Evolutionary conservation across 1,140 invertebrate species (phyloP).

Genomic region (Drosophila serrata): DNA sequence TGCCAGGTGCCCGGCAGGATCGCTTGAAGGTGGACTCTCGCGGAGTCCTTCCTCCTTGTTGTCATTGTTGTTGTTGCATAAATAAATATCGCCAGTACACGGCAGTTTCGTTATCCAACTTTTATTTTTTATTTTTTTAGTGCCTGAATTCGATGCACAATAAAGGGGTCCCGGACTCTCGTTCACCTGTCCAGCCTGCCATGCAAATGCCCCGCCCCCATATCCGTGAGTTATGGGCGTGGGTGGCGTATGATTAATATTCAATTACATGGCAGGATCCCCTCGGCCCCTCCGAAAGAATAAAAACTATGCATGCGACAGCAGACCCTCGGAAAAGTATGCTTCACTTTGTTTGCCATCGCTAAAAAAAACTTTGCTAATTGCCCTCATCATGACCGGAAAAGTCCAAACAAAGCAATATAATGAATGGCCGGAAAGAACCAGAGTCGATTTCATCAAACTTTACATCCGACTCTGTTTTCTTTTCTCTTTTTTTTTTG

Average conservation of each 20-base stretch:
- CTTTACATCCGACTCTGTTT: conserved; percentile 29
- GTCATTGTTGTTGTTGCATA: conserved; percentile 66
- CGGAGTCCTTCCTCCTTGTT: conserved; percentile 45
- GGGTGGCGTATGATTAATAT: conserved; percentile 79
- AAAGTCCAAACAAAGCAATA: conserved; percentile 35
- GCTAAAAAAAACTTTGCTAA: conserved; percentile 74
- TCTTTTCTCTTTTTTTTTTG: conserved; percentile 1
- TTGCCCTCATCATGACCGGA: conserved; percentile 61
- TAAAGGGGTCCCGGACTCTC: conserved; percentile 49
- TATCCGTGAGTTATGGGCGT: conserved; percentile 63
- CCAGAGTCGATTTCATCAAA: conserved; percentile 37
- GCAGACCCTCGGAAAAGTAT: conserved; percentile 22
- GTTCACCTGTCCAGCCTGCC: conserved; percentile 62
- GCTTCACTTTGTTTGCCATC: conserved; percentile 43
- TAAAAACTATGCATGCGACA: conserved; percentile 57
- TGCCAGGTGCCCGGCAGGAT: conserved; percentile 36
- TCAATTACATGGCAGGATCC: conserved; percentile 71
- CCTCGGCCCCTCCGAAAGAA: neutral
- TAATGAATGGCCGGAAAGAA: conserved; percentile 46
- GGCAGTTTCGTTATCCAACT: conserved; percentile 23
- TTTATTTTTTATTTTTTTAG: conserved; percentile 26
- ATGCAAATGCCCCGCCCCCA: conserved; percentile 30
- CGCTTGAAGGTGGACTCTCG: conserved; percentile 30
- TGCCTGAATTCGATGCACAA: conserved; percentile 48
- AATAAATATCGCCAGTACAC: conserved; percentile 53